Percentiles rank a stretch among this genome's conserved stretches.
phyloP scores from a whole-genome alignment of 1,140 invertebrate species.

The roundworm (Caenorhabditis elegans) region WBcel235 BX284605.5:15473501-15474000 shows the following conservation, averaged over 20 bases:
- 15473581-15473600: no score
- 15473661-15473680: no score
- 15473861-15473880: conserved; percentile 64
- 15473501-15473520: no score
- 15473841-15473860: conserved; percentile 59
- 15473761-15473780: conserved; percentile 59
- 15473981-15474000: not conserved
- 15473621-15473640: no score
- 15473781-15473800: conserved; percentile 38
- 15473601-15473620: no score
- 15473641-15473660: no score
- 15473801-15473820: not conserved
- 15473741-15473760: conserved; percentile 59
- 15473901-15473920: conserved; percentile 58
- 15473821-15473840: not conserved
- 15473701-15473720: no score
- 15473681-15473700: no score
- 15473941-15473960: conserved; percentile 50
- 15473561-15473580: no score
- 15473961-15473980: conserved; percentile 46
- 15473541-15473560: no score
- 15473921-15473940: conserved; percentile 58
- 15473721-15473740: no score
- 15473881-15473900: conserved; percentile 56
- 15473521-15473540: no score